phyloP scores from a whole-genome alignment of 2,113 vertebrate genomes.

The Campylorhamphus procurvoides region DNA sequence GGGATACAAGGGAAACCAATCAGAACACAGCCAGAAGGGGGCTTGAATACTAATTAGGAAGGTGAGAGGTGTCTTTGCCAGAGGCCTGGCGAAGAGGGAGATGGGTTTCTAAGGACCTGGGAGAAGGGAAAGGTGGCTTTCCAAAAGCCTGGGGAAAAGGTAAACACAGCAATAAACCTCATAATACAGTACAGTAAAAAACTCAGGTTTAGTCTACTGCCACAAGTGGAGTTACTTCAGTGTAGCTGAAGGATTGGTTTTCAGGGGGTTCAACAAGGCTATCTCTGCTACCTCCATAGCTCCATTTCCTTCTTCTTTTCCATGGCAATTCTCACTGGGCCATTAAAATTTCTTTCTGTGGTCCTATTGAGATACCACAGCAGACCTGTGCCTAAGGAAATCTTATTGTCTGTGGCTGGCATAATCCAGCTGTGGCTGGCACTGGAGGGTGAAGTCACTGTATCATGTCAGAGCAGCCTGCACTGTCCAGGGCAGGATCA shows the following conservation, averaged over 20 bases:
- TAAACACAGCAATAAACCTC: too few species aligned
- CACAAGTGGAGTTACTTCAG: not conserved
- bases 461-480: not conserved
- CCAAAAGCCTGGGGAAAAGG: too few species aligned
- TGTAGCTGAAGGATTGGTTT: not conserved
- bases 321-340: accelerated
- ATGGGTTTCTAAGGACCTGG: too few species aligned
- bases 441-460: accelerated
- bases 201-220: too few species aligned
- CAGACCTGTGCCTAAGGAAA: not conserved
- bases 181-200: too few species aligned
- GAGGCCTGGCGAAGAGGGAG: too few species aligned
- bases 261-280: not conserved
- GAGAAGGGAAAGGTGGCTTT: too few species aligned
- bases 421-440: not conserved
- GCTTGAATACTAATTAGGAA: too few species aligned
- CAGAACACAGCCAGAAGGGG: too few species aligned
- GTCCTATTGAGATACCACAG: not conserved
- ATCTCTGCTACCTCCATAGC: not conserved
- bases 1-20: too few species aligned
- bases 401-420: not conserved
- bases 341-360: not conserved
- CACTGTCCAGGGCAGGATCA: not conserved
- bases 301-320: not conserved
- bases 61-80: too few species aligned